A percentile compares a stretch with the other conserved stretches of the same genome.
phyloP scores from a whole-genome alignment of 2,113 vertebrate species.

The Procavia capensis region DNA sequence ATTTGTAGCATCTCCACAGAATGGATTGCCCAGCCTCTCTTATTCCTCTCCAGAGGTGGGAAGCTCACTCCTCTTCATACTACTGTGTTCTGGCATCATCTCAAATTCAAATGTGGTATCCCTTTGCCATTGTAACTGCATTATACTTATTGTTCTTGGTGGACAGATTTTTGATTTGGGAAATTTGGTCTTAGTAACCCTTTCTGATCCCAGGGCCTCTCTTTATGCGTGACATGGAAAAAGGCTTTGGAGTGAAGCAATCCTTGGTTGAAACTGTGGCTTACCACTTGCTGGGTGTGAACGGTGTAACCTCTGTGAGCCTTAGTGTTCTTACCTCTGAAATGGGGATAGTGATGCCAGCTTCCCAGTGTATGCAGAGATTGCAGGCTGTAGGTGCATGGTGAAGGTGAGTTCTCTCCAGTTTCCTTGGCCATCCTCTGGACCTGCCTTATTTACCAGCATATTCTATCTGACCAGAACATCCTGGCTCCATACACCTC shows the following conservation, averaged over 20 bases:
- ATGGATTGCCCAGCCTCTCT: neutral
- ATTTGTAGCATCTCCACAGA: rapidly evolving
- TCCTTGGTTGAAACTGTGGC: neutral
- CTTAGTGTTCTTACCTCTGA: neutral
- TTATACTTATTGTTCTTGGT: neutral
- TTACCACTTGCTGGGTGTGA: neutral
- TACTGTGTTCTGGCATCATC: neutral
- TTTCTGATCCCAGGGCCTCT: neutral
- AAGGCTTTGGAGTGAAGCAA: neutral
- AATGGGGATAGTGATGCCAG: neutral
- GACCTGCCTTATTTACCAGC: neutral
- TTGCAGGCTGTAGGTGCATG: rapidly evolving
- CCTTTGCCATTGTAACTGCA: neutral
- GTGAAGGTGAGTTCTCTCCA: neutral
- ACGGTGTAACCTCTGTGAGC: neutral
- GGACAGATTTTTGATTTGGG: neutral
- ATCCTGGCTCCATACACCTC: neutral
- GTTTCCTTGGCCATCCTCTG: neutral
- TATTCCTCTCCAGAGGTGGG: neutral
- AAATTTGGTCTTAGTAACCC: neutral
- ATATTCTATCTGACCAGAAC: neutral
- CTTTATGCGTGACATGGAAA: neutral
- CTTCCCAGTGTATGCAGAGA: neutral
- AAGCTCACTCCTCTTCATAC: neutral
- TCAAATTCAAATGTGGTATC: neutral